These are phyloP conservation scores for Helarctos malayanus DNA, from an alignment of 2,797 vertebrate species.

Conservation along the genomic window DNA sequence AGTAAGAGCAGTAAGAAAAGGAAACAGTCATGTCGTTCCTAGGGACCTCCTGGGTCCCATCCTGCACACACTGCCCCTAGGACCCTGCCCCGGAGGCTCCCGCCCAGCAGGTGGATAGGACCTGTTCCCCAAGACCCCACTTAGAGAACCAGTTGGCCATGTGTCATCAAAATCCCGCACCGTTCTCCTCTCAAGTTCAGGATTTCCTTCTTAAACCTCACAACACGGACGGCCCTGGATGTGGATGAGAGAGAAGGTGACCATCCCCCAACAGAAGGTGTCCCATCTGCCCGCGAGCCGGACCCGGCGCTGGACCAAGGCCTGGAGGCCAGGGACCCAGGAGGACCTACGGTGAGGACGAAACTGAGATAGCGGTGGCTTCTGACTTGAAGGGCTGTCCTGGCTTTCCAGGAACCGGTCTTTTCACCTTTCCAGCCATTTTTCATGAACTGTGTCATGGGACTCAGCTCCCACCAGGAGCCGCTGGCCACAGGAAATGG, in stretches of 20 bases:
- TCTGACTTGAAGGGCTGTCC: not conserved
- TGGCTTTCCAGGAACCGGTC: constrained; percentile 60
- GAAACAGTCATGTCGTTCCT: not conserved
- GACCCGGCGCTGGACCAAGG: not conserved
- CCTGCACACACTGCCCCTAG: too few relatives aligned
- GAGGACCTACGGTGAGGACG: not conserved
- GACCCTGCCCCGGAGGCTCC: too few relatives aligned
- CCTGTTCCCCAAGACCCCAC: fast-evolving
- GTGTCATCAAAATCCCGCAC: not conserved
- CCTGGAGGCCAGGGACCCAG: not conserved
- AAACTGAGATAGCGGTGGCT: not conserved
- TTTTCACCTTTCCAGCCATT: not conserved
- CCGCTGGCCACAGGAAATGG: not conserved
- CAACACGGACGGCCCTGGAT: fast-evolving
- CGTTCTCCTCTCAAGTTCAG: not conserved
- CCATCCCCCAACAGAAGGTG: not conserved
- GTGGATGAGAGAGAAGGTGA: not conserved
- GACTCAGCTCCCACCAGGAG: not conserved
- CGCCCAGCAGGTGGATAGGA: not conserved
- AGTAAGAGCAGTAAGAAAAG: not conserved
- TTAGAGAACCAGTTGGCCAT: too few relatives aligned
- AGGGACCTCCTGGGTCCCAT: not conserved
- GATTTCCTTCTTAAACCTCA: not conserved
- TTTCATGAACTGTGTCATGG: not conserved
- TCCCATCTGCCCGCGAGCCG: fast-evolving